These are phyloP conservation scores for Pheucticus melanocephalus DNA, from an alignment of 2,113 vertebrate species.

Conservation along the genomic window DNA sequence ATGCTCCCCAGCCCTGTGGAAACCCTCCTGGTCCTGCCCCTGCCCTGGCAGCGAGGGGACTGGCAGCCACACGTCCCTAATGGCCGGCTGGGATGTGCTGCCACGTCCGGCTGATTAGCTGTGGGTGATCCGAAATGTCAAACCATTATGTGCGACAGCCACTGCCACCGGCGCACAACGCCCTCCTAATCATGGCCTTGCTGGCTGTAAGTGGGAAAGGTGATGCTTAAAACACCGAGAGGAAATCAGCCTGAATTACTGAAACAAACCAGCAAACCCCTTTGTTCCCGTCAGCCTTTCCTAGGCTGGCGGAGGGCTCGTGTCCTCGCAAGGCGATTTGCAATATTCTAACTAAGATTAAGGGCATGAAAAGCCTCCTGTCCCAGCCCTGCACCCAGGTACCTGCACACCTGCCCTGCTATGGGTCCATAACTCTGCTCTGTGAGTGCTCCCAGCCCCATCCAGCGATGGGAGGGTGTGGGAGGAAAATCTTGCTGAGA, in stretches of 20 bases:
- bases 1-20: not conserved
- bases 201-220: conserved; percentile 65
- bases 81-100: conserved; percentile 64
- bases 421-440: rapidly evolving
- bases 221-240: conserved; percentile 66
- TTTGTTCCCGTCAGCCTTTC: not conserved
- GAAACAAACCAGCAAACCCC: not conserved
- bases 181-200: conserved; percentile 63
- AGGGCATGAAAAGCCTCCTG: not conserved
- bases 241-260: conserved; percentile 62
- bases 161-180: conserved; percentile 42
- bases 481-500: not conserved
- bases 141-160: conserved; percentile 68
- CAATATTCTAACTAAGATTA: not conserved
- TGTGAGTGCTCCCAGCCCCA: rapidly evolving
- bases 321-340: not conserved
- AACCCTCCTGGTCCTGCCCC: not conserved
- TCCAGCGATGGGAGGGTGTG: rapidly evolving
- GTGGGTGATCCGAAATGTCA: conserved; percentile 78
- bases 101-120: conserved; percentile 71
- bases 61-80: conserved; percentile 56
- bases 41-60: not conserved
- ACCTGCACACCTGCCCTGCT: not conserved
- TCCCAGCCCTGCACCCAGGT: not conserved
- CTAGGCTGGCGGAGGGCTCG: not conserved